These are phyloP conservation scores for Acleris cristana DNA, from an alignment of 2,888 invertebrate species.

Conservation along the genomic window DNA sequence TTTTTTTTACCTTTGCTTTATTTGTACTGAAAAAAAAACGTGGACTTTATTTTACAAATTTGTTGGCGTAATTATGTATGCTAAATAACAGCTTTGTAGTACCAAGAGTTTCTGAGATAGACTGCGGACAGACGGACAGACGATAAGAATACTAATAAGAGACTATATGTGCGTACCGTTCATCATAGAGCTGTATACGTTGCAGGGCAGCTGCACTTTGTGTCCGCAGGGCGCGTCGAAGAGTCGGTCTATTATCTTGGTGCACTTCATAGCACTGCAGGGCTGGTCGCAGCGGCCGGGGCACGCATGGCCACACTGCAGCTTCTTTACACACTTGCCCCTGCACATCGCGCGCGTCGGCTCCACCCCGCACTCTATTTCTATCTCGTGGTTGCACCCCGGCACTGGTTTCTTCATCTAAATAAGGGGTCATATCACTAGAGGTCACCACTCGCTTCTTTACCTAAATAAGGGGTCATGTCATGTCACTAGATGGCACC, in stretches of 20 bases:
- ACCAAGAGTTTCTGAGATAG: too few species aligned
- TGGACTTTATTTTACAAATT: too few species aligned
- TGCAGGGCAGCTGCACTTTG: constrained; percentile 66
- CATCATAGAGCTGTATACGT: constrained; percentile 40
- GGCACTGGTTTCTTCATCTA: constrained; percentile 72
- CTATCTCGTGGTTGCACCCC: constrained; percentile 70
- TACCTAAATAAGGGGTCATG: too few species aligned
- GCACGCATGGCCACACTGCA: constrained; percentile 81
- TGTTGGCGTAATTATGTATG: too few species aligned
- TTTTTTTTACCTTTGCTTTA: too few species aligned
- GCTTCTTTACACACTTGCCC: constrained; percentile 68
- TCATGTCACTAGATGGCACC: too few species aligned
- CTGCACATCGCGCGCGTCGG: constrained; percentile 61
- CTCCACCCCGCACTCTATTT: constrained; percentile 62
- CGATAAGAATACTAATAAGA: too few species aligned
- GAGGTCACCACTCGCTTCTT: too few species aligned
- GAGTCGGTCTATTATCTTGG: constrained; percentile 47
- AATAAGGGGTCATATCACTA: too few species aligned
- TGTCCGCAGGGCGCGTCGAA: constrained; percentile 78
- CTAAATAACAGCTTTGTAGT: too few species aligned
- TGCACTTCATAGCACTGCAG: constrained; percentile 65
- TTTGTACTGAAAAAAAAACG: too few species aligned
- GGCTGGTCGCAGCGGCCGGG: constrained; percentile 56
- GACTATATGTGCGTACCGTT: neutral
- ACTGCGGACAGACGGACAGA: too few species aligned